Percentiles rank a stretch among this genome's conserved stretches.
phyloP scores from a whole-genome alignment of 2,888 invertebrate genomes.

The Mantis religiosa region DNA sequence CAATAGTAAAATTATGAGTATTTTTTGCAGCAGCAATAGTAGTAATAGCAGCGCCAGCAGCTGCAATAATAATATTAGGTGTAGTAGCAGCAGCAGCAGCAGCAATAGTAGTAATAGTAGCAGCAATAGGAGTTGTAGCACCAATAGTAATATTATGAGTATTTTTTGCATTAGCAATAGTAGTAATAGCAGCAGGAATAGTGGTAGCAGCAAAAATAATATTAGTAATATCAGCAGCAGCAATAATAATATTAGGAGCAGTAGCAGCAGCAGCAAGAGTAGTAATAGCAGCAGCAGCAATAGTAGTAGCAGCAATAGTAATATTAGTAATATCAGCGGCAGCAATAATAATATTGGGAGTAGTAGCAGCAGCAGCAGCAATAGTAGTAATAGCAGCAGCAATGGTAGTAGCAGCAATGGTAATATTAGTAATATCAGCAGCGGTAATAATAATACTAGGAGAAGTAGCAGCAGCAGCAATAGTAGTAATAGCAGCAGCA shows the following conservation, averaged over 20 bases:
- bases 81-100: not conserved
- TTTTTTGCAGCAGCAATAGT: not conserved
- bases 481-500: too few relatives aligned
- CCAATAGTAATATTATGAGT: not conserved
- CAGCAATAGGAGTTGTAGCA: not conserved
- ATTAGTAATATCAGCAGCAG: not conserved
- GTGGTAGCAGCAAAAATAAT: not conserved
- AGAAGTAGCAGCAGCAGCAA: not conserved
- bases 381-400: not conserved
- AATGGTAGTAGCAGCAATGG: not conserved
- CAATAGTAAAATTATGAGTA: too few relatives aligned
- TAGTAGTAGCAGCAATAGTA: too few relatives aligned
- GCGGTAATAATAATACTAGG: not conserved
- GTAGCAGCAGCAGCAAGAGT: not conserved
- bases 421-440: not conserved
- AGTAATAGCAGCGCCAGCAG: not conserved
- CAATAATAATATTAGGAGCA: not conserved
- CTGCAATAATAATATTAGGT: not conserved
- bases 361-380: not conserved
- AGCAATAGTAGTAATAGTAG: not conserved
- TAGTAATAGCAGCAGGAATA: not conserved
- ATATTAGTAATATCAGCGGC: not conserved
- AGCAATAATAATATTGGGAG: not conserved
- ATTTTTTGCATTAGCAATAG: not conserved
- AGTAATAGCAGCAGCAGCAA: too few relatives aligned